A percentile compares a stretch with the other conserved stretches of the same genome.
Evolutionary conservation across 2,888 invertebrate species (phyloP).

Genomic region (Hylaea fasciaria): DNA sequence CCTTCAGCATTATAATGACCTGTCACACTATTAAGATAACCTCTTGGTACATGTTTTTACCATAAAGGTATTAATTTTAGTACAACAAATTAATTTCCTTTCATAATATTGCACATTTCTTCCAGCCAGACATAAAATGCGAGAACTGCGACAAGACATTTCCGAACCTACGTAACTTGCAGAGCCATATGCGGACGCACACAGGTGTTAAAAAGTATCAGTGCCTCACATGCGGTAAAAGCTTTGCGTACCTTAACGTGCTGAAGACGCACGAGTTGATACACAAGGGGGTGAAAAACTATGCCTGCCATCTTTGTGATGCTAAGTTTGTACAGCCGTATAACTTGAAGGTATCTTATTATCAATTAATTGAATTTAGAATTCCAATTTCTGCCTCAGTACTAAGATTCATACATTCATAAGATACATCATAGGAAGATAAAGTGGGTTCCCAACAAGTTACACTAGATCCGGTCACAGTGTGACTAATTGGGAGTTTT

Average conservation of each 20-base stretch:
- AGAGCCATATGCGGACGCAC: conserved; percentile 86
- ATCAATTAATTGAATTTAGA: not conserved
- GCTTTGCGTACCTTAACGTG: conserved; percentile 87
- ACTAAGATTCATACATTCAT: no score
- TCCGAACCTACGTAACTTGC: conserved; percentile 85
- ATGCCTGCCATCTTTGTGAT: conserved; percentile 88
- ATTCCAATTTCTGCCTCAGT: no score
- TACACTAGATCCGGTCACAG: no score
- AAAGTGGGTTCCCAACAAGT: no score
- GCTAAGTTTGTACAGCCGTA: conserved; percentile 79
- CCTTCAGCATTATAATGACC: no score
- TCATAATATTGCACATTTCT: conserved; percentile 1
- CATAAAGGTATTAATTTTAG: no score
- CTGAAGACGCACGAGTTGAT: conserved; percentile 89
- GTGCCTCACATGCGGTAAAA: conserved; percentile 86
- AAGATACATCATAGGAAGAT: no score
- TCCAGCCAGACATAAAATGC: conserved; percentile 81
- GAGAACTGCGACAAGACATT: conserved; percentile 75
- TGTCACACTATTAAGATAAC: no score
- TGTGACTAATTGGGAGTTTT: no score
- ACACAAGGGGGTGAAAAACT: conserved; percentile 88
- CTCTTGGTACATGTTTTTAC: no score
- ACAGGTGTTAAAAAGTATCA: conserved; percentile 85
- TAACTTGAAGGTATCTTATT: conserved; percentile 74
- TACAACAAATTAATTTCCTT: not conserved